phyloP scores from a whole-genome alignment of 2,113 vertebrate species.

The Gymnocephalus cernua region DNA sequence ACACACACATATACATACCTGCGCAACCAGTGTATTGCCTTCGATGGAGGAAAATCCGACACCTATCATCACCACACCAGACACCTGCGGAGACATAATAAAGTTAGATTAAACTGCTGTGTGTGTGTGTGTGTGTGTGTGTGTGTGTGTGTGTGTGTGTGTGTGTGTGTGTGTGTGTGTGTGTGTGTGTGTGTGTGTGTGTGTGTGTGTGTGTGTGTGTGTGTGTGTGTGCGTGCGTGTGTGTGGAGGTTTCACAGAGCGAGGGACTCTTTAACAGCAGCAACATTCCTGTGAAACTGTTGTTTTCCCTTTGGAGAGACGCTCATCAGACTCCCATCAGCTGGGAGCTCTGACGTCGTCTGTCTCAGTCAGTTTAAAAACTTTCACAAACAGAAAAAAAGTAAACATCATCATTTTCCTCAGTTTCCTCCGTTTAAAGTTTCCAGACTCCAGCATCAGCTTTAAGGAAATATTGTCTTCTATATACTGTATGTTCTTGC shows the following conservation, averaged over 20 bases:
- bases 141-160: no score
- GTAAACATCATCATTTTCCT: neutral
- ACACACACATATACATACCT: slow-evolving; percentile 45
- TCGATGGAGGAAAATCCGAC: slow-evolving; percentile 69
- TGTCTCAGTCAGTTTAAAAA: neutral
- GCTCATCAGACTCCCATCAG: slow-evolving; percentile 25
- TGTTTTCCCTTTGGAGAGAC: slow-evolving; percentile 39
- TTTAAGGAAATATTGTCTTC: neutral
- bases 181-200: no score
- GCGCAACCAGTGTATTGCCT: slow-evolving; percentile 37
- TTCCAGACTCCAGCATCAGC: neutral
- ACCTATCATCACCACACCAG: slow-evolving; percentile 73
- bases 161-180: no score
- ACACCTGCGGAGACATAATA: slow-evolving; percentile 59
- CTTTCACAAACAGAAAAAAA: neutral
- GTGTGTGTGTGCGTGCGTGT: no score
- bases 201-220: no score
- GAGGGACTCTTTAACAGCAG: slow-evolving; percentile 35
- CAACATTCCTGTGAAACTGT: slow-evolving; percentile 53
- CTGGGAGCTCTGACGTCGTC: slow-evolving; percentile 31
- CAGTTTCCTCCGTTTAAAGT: neutral
- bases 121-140: no score
- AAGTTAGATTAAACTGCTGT: neutral
- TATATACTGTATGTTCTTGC: neutral
- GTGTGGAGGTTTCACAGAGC: neutral